phyloP scores from a whole-genome alignment of 2,797 vertebrate species.

The Acipenser ruthenus region DNA sequence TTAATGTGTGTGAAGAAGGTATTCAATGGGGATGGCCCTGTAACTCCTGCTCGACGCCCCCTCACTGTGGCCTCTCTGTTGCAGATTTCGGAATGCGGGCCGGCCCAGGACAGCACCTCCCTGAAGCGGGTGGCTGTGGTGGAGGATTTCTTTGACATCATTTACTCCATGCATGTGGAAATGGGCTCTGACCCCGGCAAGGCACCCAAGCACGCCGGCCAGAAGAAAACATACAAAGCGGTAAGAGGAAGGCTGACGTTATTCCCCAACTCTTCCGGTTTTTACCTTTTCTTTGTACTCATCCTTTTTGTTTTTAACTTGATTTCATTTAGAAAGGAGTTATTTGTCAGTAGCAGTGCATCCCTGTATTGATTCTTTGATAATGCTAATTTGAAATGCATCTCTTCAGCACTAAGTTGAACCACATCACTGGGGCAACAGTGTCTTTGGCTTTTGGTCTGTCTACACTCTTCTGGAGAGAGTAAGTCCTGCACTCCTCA shows the following conservation, averaged over 20 bases:
- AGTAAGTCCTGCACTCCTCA: not conserved
- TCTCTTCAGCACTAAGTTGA: too few species aligned
- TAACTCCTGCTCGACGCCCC: conserved; percentile 15
- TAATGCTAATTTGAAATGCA: too few species aligned
- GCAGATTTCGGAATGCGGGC: conserved; percentile 75
- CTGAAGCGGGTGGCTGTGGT: conserved; percentile 95
- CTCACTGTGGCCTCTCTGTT: conserved; percentile 25
- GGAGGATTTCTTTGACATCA: conserved; percentile 98
- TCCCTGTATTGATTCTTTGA: too few species aligned
- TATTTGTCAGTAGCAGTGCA: too few species aligned
- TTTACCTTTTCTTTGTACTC: too few species aligned
- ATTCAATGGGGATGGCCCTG: conserved; percentile 10
- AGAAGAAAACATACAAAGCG: conserved; percentile 98
- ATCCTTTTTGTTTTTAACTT: not conserved
- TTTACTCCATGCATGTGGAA: conserved; percentile 98
- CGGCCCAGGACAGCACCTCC: conserved; percentile 84
- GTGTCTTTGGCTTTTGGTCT: too few species aligned
- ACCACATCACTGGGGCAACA: too few species aligned
- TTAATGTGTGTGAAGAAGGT: conserved; percentile 20
- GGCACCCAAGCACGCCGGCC: conserved; percentile 90
- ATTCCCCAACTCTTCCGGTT: not conserved
- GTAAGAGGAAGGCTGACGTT: conserved; percentile 50
- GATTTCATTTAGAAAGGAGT: not conserved
- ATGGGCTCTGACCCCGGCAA: conserved; percentile 84
- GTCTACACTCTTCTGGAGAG: conserved; percentile 24